phyloP scores from a whole-genome alignment of 64 coral and sea anemone genomes.

The Exaiptasia diaphana region DNA sequence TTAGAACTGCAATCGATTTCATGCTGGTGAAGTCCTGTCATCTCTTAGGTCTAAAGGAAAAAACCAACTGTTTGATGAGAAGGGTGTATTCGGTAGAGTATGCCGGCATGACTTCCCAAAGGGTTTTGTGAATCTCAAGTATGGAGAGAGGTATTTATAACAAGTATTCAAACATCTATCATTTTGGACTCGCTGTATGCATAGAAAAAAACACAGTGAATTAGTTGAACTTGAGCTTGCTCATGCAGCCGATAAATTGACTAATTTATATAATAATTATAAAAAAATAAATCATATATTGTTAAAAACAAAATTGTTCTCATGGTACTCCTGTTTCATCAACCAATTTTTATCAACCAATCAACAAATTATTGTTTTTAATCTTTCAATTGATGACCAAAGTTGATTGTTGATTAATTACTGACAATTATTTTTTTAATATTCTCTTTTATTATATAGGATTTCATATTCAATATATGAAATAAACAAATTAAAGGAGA shows the following conservation, averaged over 20 bases:
- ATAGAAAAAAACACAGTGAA: too few species aligned
- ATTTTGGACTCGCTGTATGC: too few species aligned
- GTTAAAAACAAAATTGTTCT: too few species aligned
- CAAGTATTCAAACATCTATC: not conserved
- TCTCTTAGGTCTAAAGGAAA: conserved; percentile 57
- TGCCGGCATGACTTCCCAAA: conserved; percentile 78
- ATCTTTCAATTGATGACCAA: too few species aligned
- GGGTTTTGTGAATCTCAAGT: conserved; percentile 45
- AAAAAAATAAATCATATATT: too few species aligned
- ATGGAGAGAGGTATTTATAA: conserved; percentile 57
- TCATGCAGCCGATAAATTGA: too few species aligned
- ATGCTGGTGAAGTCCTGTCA: conserved; percentile 56
- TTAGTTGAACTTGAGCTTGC: too few species aligned
- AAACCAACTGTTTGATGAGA: conserved; percentile 63
- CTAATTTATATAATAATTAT: too few species aligned
- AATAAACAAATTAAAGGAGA: not conserved
- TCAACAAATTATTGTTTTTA: too few species aligned
- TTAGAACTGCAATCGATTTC: conserved; percentile 53
- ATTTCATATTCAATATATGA: conserved; percentile 36
- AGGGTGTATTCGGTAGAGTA: conserved; percentile 70
- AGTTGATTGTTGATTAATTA: too few species aligned
- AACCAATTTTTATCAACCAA: too few species aligned
- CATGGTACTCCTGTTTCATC: too few species aligned
- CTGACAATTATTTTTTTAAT: not conserved
- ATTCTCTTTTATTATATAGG: not conserved